A percentile compares a stretch with the other conserved stretches of the same genome.
phyloP scores from a whole-genome alignment of 2,888 invertebrate species.

The Xestia rhomboidea region DNA sequence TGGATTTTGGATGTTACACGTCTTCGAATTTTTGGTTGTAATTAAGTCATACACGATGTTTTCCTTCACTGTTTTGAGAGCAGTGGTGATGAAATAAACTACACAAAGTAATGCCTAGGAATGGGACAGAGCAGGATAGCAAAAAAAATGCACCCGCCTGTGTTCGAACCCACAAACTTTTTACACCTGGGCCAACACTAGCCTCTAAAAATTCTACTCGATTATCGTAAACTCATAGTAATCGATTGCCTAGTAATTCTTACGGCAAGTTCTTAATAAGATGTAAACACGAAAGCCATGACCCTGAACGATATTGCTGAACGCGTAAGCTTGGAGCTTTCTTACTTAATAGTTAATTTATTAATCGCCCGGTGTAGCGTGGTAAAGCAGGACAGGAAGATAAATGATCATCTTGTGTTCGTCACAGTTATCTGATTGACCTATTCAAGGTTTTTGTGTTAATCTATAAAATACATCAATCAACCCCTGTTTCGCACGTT shows the following conservation, averaged over 20 bases:
- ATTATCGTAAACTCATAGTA: constrained; percentile 57
- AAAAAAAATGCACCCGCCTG: background rate
- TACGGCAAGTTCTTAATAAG: constrained; percentile 69
- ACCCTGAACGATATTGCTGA: constrained; percentile 72
- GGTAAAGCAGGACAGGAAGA: constrained; percentile 44
- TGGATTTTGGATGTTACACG: background rate
- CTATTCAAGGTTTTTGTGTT: background rate
- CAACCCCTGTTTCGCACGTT: background rate
- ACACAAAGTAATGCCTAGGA: background rate
- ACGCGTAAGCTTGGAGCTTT: constrained; percentile 64
- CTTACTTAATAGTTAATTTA: constrained; percentile 50
- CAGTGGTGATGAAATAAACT: background rate
- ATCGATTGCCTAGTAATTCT: constrained; percentile 51
- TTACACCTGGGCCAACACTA: background rate
- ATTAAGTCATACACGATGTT: background rate
- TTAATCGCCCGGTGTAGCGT: constrained; percentile 55
- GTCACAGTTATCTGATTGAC: constrained; percentile 18
- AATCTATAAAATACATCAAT: background rate
- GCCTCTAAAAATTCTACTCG: background rate
- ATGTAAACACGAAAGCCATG: constrained; percentile 73
- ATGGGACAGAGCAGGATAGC: background rate
- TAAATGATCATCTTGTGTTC: constrained; percentile 39
- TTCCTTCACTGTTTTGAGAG: background rate
- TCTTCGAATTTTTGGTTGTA: background rate
- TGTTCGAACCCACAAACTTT: background rate